Base-by-base conservation (phyloP, 2,113 vertebrate species). In the Myocastor coypus region DNA sequence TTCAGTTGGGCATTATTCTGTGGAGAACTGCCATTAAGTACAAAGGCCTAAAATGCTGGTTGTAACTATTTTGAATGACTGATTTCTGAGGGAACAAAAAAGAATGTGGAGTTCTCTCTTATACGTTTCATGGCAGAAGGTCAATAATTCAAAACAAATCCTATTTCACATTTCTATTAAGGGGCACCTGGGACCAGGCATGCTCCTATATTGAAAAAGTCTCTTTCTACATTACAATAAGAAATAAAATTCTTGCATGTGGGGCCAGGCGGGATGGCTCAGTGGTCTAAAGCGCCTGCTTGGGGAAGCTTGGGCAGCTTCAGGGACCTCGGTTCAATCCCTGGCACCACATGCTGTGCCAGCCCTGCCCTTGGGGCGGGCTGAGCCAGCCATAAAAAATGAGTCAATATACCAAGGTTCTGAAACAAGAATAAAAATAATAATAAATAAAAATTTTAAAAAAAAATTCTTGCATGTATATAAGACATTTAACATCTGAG, bases 81-180 rank as follows among this genome's bases (percentile, higher is more conserved):
- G 81, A 85, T 87, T 96, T 95, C 46, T 64, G 75, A 82, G 75
- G 28, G 85, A 77, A 87, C 86, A 57, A 32, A 94, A 77, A 83
- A 94, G 78, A 92, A 86, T 69, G 32, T 92, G 50, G 64, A 80
- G 20, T 77, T 91, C 77, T 96, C 96, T 90, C 82, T 77, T 84
- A 73, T 52, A 42, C n/a, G 85, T 97, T 95, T 96, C 71, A 42
- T 84, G 78, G 61, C 20, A 61, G 91, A 94, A 97, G 82, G 71
- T 96, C 32, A 37, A 80, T 91, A 87, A 93, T 95, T 96, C 77
- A 91, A 95, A 91, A 95, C 50, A 96, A 95, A 89, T 93, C 77
- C 87, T 92, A 87, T 95, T 97, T 96, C 83, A 77, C 86, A 69
- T 96, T 82, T 96, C 78, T 89, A 19, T 94, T n/a, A 90, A 20